Evolutionary conservation across 2,113 vertebrate species (phyloP).

Genomic region (Sciurus niger): DNA sequence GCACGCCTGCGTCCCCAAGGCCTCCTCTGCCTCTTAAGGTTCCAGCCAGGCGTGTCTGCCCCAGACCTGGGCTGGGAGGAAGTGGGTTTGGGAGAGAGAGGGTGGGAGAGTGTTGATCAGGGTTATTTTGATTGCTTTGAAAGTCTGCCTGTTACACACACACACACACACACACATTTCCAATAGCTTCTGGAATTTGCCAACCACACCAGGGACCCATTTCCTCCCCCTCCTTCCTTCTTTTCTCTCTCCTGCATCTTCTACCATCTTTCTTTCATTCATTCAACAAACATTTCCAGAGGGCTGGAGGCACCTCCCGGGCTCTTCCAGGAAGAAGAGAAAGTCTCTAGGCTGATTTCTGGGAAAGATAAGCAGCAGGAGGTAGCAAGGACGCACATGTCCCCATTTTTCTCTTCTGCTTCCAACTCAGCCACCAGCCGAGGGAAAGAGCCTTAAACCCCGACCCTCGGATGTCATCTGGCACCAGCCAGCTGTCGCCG

Average conservation of each 20-base stretch:
- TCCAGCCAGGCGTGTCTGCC: slow-evolving; percentile 75
- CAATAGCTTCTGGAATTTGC: background rate
- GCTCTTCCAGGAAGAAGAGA: background rate
- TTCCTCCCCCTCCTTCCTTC: background rate
- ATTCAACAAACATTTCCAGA: background rate
- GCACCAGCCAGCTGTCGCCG: background rate
- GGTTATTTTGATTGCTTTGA: background rate
- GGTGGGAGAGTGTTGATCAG: background rate
- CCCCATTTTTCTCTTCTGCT: background rate
- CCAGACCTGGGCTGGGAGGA: slow-evolving; percentile 72
- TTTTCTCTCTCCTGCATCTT: background rate
- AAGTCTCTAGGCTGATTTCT: background rate
- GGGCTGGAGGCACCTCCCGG: background rate
- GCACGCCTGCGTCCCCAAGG: slow-evolving; percentile 23
- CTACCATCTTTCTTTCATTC: background rate
- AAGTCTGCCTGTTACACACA: background rate
- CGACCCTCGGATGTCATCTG: background rate
- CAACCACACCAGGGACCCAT: background rate
- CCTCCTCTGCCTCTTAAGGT: slow-evolving; percentile 57
- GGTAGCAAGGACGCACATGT: too few relatives aligned
- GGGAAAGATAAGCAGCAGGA: background rate
- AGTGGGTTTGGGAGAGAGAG: background rate
- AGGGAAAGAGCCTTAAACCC: too few relatives aligned
- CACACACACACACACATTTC: background rate
- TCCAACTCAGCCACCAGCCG: too few relatives aligned